Evolutionary conservation across 2,888 invertebrate species (phyloP).

Genomic region (Cenopis cana): DNA sequence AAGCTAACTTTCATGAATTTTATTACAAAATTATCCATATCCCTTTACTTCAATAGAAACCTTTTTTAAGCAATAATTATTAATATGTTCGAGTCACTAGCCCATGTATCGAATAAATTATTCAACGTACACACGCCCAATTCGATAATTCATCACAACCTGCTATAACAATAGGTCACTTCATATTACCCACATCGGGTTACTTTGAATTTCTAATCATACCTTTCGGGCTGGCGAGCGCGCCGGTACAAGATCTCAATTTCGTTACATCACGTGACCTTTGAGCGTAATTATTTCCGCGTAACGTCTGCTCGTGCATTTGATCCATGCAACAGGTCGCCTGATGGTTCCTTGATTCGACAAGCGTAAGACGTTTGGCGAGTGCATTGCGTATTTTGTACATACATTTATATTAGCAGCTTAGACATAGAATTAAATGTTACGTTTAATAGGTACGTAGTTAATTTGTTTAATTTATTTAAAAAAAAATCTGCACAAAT

Average conservation of each 20-base stretch:
- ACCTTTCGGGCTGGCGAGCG: background rate
- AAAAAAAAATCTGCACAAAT: no score
- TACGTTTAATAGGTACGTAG: no score
- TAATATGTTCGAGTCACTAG: background rate
- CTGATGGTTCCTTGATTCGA: background rate
- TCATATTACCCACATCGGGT: no score
- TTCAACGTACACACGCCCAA: background rate
- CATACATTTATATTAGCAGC: no score
- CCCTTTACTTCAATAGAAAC: no score
- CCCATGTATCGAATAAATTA: background rate
- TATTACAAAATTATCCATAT: no score
- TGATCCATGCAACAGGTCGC: constrained; percentile 5
- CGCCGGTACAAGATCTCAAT: constrained; percentile 19
- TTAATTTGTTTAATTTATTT: no score
- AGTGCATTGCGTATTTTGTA: no score
- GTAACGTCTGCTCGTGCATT: constrained; percentile 12
- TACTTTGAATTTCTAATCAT: background rate
- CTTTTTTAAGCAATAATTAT: background rate
- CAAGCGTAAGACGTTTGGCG: background rate
- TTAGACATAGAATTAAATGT: no score
- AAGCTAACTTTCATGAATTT: no score
- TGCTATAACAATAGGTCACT: no score
- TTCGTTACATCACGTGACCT: constrained; percentile 32
- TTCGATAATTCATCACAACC: background rate
- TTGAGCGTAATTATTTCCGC: constrained; percentile 28